These are phyloP conservation scores for Ditula angustiorana DNA, from an alignment of 2,888 invertebrate species.

Conservation along the genomic window DNA sequence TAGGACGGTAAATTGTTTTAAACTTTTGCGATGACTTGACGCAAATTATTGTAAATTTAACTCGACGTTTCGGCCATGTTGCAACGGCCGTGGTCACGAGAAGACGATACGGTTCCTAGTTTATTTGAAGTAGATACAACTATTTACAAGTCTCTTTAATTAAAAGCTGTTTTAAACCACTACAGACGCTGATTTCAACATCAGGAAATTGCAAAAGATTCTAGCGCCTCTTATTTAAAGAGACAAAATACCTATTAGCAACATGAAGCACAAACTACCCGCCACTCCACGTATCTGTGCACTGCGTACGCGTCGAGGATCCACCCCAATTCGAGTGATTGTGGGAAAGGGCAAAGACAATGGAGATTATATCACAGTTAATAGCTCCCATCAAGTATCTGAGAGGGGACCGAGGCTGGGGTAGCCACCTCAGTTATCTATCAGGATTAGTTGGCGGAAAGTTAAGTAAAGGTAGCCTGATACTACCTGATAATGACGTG, in stretches of 20 bases:
- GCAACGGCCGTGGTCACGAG: too few species aligned
- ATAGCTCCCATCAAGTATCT: conserved; percentile 71
- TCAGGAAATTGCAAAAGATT: too few species aligned
- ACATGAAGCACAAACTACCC: background rate
- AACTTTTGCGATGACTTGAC: too few species aligned
- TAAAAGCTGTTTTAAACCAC: too few species aligned
- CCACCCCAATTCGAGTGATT: conserved; percentile 65
- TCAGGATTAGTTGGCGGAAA: conserved; percentile 66
- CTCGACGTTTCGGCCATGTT: too few species aligned
- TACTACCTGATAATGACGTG: conserved; percentile 49
- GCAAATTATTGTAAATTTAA: too few species aligned
- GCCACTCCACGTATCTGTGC: conserved; percentile 39
- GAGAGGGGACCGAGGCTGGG: conserved; percentile 54
- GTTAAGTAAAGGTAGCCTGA: conserved; percentile 45
- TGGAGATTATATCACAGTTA: conserved; percentile 79
- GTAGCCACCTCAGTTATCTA: conserved; percentile 62
- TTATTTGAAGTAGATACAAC: too few species aligned
- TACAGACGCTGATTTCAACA: too few species aligned
- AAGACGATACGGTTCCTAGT: too few species aligned
- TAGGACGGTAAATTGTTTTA: too few species aligned
- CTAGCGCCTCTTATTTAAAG: background rate
- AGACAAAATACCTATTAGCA: background rate
- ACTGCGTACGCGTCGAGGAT: conserved; percentile 29
- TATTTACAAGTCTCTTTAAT: too few species aligned
- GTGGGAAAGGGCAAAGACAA: conserved; percentile 82